These are phyloP conservation scores for Chelmon rostratus DNA, from an alignment of 2,797 vertebrate genomes.

Conservation along the genomic window DNA sequence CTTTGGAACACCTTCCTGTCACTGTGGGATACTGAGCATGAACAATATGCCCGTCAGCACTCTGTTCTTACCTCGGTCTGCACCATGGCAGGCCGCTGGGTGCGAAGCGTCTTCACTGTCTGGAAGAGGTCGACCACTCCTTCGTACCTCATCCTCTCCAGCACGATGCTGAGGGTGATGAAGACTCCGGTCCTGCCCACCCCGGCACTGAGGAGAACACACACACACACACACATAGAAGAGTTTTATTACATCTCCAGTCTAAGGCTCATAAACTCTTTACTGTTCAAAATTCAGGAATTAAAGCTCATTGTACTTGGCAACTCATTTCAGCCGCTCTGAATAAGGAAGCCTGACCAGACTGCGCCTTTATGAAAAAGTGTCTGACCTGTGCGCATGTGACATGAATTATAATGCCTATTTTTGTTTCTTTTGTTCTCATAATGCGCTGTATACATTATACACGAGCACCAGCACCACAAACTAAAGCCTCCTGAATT, in stretches of 20 bases:
- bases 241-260: background rate
- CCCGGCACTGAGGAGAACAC: conserved; percentile 87
- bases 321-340: background rate
- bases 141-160: conserved; percentile 97
- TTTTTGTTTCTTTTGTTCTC: background rate
- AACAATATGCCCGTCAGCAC: background rate
- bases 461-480: background rate
- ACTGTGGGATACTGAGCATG: background rate
- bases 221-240: conserved; percentile 38
- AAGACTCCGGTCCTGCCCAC: conserved; percentile 96
- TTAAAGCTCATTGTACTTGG: background rate
- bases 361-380: background rate
- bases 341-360: background rate
- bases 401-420: background rate
- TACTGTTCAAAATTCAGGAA: background rate
- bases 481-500: background rate
- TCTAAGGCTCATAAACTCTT: background rate
- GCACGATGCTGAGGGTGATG: conserved; percentile 96
- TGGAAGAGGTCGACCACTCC: conserved; percentile 98
- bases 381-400: background rate
- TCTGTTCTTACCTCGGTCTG: conserved; percentile 92
- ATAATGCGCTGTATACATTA: background rate
- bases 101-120: conserved; percentile 96
- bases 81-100: conserved; percentile 97
- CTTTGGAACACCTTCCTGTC: conserved; percentile 12